A percentile compares a stretch with the other conserved stretches of the same genome.
Evolutionary conservation across 1,140 invertebrate species (phyloP).

Genomic region (Pteromalus puparum): DNA sequence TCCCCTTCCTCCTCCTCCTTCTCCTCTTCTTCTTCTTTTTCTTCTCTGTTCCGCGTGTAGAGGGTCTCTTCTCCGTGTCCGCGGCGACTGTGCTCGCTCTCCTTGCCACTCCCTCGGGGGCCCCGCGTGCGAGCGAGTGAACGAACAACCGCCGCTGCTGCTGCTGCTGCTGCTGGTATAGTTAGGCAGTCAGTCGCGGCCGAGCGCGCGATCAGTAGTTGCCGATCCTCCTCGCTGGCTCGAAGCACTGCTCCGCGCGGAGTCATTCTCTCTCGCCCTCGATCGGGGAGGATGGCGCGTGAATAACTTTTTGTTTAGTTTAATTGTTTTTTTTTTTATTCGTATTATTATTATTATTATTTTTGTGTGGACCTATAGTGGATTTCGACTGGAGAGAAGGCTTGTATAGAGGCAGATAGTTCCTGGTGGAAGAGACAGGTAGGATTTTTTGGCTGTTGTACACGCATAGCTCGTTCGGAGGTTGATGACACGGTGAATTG

Average conservation of each 20-base stretch:
- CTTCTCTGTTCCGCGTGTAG: background rate
- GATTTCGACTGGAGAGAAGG: too few relatives aligned
- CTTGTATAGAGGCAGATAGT: too few relatives aligned
- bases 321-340: background rate
- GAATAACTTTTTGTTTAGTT: too few relatives aligned
- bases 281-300: background rate
- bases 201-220: constrained; percentile 11
- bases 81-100: background rate
- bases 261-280: background rate
- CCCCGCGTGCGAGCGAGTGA: background rate
- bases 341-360: background rate
- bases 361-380: too few relatives aligned
- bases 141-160: background rate
- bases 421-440: too few relatives aligned
- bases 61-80: constrained; percentile 12
- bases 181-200: background rate
- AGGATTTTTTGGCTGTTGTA: background rate
- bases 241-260: background rate
- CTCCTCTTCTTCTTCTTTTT: background rate
- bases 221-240: background rate
- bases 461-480: too few relatives aligned
- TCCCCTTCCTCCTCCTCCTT: background rate
- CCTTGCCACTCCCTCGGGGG: constrained; percentile 44
- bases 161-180: constrained; percentile 9
- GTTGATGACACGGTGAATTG: too few relatives aligned